Conservation (phyloP, 2,888 invertebrate genomes). For the Lymantria monacha region DNA sequence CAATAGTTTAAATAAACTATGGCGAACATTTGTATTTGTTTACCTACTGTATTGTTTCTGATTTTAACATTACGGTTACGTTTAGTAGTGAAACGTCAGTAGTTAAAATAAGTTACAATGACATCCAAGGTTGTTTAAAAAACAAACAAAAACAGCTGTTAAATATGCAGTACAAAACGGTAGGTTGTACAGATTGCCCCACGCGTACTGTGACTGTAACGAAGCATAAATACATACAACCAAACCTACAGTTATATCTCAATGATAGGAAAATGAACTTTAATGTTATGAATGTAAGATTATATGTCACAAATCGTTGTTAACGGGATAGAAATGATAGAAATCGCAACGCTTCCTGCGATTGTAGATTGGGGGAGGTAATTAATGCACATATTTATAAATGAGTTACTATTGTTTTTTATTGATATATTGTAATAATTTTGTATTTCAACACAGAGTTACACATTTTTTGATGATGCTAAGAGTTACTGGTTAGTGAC, state of each 20-base stretch:
- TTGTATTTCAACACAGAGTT: too few species aligned
- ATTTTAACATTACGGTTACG: background rate
- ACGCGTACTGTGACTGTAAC: constrained; percentile 65
- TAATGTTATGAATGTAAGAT: constrained; percentile 31
- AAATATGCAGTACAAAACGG: constrained; percentile 51
- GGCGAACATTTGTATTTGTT: background rate
- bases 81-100: background rate
- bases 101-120: constrained; percentile 15
- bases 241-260: constrained; percentile 55
- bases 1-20: background rate
- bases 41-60: background rate
- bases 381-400: constrained; percentile 52
- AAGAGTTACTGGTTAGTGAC: too few species aligned
- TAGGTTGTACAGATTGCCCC: constrained; percentile 41
- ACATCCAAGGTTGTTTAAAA: constrained; percentile 52
- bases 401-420: constrained; percentile 37
- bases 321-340: constrained; percentile 56
- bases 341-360: constrained; percentile 68
- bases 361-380: constrained; percentile 57
- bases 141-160: constrained; percentile 62
- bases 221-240: constrained; percentile 55
- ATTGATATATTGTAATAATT: constrained; percentile 17
- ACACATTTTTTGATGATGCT: too few species aligned
- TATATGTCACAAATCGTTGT: constrained; percentile 25
- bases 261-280: constrained; percentile 38